Conservation (phyloP, 1,140 invertebrate species). For the Drosophila aff. region DNA sequence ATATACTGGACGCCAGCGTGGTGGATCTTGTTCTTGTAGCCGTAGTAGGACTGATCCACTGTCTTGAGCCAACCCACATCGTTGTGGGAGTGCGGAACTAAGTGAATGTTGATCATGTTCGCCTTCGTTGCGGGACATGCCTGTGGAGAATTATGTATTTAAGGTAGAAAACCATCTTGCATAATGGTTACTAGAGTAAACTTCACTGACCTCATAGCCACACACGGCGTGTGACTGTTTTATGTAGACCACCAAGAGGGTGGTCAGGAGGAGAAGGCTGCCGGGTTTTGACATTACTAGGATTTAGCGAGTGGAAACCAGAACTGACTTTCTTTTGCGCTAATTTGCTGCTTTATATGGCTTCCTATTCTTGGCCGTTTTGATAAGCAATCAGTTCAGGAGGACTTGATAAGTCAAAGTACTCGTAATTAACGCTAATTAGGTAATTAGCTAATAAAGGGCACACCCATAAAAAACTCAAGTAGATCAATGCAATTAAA, state of each 20-base stretch:
- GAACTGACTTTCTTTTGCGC: slow-evolving; percentile 12
- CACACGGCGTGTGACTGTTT: slow-evolving; percentile 27
- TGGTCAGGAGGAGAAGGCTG: slow-evolving; percentile 15
- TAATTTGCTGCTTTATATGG: slow-evolving; percentile 35
- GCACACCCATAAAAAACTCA: not conserved
- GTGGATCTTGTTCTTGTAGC: slow-evolving; percentile 89
- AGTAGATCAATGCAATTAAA: slow-evolving; percentile 1
- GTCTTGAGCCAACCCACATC: slow-evolving; percentile 98
- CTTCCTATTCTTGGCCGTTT: not conserved
- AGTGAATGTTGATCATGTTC: slow-evolving; percentile 91
- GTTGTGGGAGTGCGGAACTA: slow-evolving; percentile 93
- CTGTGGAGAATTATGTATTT: slow-evolving; percentile 79
- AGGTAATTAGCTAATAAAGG: not conserved
- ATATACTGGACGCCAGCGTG: slow-evolving; percentile 96
- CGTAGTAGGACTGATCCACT: slow-evolving; percentile 96
- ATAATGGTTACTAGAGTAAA: too few relatives aligned
- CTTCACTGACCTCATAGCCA: slow-evolving; percentile 55
- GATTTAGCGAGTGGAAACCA: not conserved
- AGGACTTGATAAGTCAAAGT: slow-evolving; percentile 10
- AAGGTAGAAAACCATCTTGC: too few relatives aligned
- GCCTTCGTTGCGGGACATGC: slow-evolving; percentile 87
- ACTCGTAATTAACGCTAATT: not conserved
- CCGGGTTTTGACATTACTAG: slow-evolving; percentile 12
- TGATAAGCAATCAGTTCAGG: slow-evolving; percentile 19
- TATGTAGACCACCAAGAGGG: slow-evolving; percentile 20